A percentile compares a stretch with the other conserved stretches of the same genome.
These are phyloP conservation scores for Muntiacus reevesi DNA, from an alignment of 2,113 vertebrate genomes.

Conservation along the genomic window DNA sequence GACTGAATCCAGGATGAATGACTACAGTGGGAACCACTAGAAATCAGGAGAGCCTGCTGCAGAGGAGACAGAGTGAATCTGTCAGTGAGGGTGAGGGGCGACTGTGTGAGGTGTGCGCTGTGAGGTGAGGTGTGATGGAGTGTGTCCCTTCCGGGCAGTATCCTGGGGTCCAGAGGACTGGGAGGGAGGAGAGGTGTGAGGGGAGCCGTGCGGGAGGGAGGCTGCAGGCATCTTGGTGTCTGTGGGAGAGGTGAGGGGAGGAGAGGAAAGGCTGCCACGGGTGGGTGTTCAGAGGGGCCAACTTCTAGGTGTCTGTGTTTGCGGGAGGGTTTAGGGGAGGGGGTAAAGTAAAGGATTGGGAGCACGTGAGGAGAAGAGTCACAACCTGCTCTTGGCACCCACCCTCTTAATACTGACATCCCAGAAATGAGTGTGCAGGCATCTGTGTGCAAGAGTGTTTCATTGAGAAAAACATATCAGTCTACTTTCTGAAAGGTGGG, in stretches of 20 bases:
- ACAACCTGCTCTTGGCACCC: accelerated
- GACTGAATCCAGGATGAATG: neutral
- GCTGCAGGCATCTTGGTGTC: neutral
- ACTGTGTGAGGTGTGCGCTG: neutral
- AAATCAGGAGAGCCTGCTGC: neutral
- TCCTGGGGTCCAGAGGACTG: neutral
- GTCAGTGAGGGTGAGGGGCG: neutral
- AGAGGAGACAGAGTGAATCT: neutral
- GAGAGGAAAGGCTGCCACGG: accelerated
- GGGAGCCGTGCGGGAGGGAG: accelerated
- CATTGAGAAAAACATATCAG: accelerated
- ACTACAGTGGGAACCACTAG: neutral
- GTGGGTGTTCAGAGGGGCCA: accelerated
- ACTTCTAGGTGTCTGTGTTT: accelerated
- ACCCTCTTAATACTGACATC: no score
- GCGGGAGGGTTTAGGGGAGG: neutral
- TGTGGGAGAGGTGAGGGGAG: accelerated
- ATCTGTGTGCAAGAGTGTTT: neutral
- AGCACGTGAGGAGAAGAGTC: neutral
- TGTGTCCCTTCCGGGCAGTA: neutral
- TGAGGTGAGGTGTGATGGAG: neutral
- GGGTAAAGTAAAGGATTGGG: neutral
- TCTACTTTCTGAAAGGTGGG: neutral
- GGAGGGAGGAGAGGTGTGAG: neutral
- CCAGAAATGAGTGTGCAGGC: neutral